Conservation (phyloP, 2,888 invertebrate genomes). For the Tachina lurida region DNA sequence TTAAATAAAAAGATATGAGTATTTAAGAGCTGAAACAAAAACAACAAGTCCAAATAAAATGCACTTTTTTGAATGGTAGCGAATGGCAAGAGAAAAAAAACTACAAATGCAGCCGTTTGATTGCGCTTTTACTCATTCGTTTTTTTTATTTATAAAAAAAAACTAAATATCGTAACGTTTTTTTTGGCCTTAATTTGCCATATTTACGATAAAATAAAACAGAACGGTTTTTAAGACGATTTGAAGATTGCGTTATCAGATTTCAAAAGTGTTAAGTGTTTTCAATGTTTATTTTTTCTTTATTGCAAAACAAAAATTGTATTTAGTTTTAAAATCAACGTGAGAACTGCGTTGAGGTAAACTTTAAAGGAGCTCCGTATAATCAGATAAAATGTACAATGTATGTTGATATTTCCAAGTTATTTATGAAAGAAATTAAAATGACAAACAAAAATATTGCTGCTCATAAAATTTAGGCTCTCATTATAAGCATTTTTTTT, state of each 20-base stretch:
- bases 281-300: slow-evolving; percentile 36
- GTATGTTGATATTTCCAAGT: not conserved
- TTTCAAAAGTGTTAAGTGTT: slow-evolving; percentile 63
- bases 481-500: no score
- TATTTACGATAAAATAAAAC: slow-evolving; percentile 42
- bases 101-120: slow-evolving; percentile 1
- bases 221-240: slow-evolving; percentile 50
- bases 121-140: not conserved
- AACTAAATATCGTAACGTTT: slow-evolving; percentile 15
- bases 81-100: not conserved
- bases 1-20: slow-evolving; percentile 34
- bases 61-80: slow-evolving; percentile 47
- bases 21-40: slow-evolving; percentile 28
- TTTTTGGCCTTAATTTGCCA: slow-evolving; percentile 4
- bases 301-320: slow-evolving; percentile 14
- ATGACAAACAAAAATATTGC: no score
- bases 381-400: slow-evolving; percentile 16
- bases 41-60: slow-evolving; percentile 26
- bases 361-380: not conserved
- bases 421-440: not conserved
- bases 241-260: slow-evolving; percentile 61
- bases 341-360: slow-evolving; percentile 34
- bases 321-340: slow-evolving; percentile 39
- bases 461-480: not conserved
- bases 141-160: slow-evolving; percentile 3